Base-by-base conservation (phyloP, 2,797 vertebrate species). In the Sebastes taczanowskii region DNA sequence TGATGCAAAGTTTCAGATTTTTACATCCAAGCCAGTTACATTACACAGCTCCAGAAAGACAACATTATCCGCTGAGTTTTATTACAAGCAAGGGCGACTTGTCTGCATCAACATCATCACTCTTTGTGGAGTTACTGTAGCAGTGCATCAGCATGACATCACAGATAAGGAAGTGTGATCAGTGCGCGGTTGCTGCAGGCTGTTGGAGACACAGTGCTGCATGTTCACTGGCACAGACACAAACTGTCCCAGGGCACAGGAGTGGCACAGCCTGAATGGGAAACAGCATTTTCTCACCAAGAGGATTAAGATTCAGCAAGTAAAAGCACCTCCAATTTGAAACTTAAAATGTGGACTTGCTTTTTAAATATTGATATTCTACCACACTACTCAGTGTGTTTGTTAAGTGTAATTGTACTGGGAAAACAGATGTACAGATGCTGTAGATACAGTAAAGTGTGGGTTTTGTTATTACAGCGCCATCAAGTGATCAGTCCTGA, bases 401-500 rank as follows among this genome's bases (percentile, higher is more conserved):
- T 75, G 61, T 70, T 29, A 22, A 66, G 70, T 64, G 29, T 49
- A 30, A 49, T 74, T 67, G 59, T 32, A 78, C 67, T 71, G 32
- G 59, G 58, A 56, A 59, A 71, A 59, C 78, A 70, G 58, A 77
- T 73, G 62, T 27, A 42, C 78, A 53, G 73, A 69, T 42, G 81
- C 65, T 78, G 46, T 38, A 25, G 55, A 55, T 30, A 58, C 27
- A 49, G 34, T 42, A 10, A 25, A n/a, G 32, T 71, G 38, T 14
- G 73, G 73, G 82, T 73, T 88, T 93, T 90, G 87, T 88, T 83
- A 71, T 82, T 82, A 91, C 86, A 94, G 94, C 94, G 94, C 94
- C 95, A 94, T 92, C 95, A 90, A 94, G 95, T 83, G 95, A 84
- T 78, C 78, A 62, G 59, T 69, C 27, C 49, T 52, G 77, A 77